phyloP scores from a whole-genome alignment of 1,140 invertebrate genomes.

The Dufourea novaeangliae region DNA sequence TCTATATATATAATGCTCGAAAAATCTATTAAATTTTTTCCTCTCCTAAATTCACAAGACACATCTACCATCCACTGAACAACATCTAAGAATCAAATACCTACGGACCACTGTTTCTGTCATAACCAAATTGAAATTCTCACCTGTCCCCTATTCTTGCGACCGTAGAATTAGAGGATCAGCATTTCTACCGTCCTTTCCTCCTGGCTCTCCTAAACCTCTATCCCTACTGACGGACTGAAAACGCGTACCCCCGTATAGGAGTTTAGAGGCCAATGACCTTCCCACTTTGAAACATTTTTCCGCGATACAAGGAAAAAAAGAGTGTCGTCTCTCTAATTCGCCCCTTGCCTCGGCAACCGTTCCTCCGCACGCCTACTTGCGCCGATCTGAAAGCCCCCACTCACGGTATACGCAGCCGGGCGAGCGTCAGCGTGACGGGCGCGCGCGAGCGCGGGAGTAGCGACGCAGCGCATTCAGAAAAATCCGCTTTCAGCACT shows the following conservation, averaged over 20 bases:
- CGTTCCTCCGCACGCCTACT: constrained; percentile 35
- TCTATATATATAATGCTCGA: no score
- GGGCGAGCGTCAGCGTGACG: no score
- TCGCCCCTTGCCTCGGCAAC: constrained; percentile 28
- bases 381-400: constrained; percentile 40
- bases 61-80: no score
- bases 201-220: no score
- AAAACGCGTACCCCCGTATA: not conserved
- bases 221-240: not conserved
- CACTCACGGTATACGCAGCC: constrained; percentile 1
- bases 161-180: no score
- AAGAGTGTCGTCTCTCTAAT: constrained; percentile 41
- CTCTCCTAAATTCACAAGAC: no score
- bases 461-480: constrained; percentile 33
- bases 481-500: constrained; percentile 57
- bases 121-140: no score
- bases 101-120: no score
- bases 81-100: no score
- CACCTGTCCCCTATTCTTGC: no score
- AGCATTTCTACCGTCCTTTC: no score
- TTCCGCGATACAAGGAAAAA: constrained; percentile 37
- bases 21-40: no score
- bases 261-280: constrained; percentile 36
- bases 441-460: not conserved
- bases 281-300: constrained; percentile 19